Percentiles rank a stretch among this genome's conserved stretches.
These are phyloP conservation scores for Rhinopithecus roxellana DNA, from an alignment of 2,113 vertebrate genomes.

Conservation along the genomic window DNA sequence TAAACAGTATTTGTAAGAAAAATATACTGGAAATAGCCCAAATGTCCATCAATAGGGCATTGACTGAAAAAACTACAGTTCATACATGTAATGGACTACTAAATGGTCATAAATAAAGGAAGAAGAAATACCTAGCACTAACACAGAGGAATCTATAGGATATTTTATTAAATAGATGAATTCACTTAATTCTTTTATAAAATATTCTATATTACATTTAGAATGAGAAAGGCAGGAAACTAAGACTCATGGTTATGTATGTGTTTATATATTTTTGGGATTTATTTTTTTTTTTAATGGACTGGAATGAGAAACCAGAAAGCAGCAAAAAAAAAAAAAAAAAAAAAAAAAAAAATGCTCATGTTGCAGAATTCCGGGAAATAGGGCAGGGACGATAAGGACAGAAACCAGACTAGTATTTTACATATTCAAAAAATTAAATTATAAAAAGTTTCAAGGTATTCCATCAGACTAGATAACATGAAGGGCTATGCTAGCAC, in stretches of 20 bases:
- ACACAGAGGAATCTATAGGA: not conserved
- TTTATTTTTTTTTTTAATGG: not conserved
- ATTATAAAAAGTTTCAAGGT: not conserved
- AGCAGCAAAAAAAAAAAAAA: not conserved
- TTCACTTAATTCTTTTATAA: not conserved
- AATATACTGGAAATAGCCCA: not conserved
- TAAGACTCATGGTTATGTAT: not conserved
- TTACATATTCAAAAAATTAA: not conserved
- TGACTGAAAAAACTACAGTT: not conserved
- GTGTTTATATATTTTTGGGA: not conserved
- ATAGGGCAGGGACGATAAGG: not conserved
- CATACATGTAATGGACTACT: not conserved
- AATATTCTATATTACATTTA: not conserved
- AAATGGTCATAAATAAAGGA: not conserved
- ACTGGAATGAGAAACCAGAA: not conserved
- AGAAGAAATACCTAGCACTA: not conserved
- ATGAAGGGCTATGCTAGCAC: not conserved
- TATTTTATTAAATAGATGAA: not conserved
- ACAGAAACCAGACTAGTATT: not conserved
- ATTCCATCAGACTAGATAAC: not conserved
- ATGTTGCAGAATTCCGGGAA: not conserved
- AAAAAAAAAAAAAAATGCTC: not conserved
- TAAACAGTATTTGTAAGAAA: not conserved
- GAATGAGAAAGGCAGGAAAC: not conserved
- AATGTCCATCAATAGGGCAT: not conserved